These are phyloP conservation scores for Andrena dorsata DNA, from an alignment of 2,888 invertebrate genomes.

Conservation along the genomic window DNA sequence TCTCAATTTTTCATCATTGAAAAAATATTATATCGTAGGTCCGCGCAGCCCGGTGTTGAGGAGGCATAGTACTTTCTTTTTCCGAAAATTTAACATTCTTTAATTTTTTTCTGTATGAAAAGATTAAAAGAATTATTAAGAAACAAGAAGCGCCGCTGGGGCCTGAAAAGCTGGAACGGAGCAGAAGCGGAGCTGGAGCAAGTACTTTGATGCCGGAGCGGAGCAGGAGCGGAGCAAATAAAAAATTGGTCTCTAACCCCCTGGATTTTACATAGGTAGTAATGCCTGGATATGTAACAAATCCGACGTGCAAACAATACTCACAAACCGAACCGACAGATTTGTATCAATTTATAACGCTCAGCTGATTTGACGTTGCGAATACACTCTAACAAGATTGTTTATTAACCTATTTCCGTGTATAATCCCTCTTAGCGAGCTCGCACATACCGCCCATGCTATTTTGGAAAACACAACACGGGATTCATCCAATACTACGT, in stretches of 20 bases:
- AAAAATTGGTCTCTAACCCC: neutral
- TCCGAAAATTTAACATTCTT: too few relatives aligned
- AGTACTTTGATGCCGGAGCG: too few relatives aligned
- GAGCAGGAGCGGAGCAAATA: neutral
- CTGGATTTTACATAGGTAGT: neutral
- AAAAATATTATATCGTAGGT: too few relatives aligned
- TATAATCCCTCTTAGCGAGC: neutral
- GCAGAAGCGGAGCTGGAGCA: too few relatives aligned
- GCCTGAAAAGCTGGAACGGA: too few relatives aligned
- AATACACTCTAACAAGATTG: conserved; percentile 1
- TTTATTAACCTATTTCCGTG: conserved; percentile 22
- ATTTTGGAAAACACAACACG: neutral
- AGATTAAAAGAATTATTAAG: too few relatives aligned
- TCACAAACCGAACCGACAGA: neutral
- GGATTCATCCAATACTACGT: neutral
- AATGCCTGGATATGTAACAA: neutral
- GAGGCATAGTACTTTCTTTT: too few relatives aligned
- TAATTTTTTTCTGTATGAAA: too few relatives aligned
- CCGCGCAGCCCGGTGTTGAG: too few relatives aligned
- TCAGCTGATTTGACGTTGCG: neutral
- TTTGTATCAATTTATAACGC: conserved; percentile 22
- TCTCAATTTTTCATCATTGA: too few relatives aligned
- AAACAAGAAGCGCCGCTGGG: too few relatives aligned
- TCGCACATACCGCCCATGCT: neutral
- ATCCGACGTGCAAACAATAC: neutral